Percentiles rank a stretch among this genome's conserved stretches.
These are phyloP conservation scores for Polyommatus icarus DNA, from an alignment of 2,888 invertebrate genomes.

Conservation along the genomic window DNA sequence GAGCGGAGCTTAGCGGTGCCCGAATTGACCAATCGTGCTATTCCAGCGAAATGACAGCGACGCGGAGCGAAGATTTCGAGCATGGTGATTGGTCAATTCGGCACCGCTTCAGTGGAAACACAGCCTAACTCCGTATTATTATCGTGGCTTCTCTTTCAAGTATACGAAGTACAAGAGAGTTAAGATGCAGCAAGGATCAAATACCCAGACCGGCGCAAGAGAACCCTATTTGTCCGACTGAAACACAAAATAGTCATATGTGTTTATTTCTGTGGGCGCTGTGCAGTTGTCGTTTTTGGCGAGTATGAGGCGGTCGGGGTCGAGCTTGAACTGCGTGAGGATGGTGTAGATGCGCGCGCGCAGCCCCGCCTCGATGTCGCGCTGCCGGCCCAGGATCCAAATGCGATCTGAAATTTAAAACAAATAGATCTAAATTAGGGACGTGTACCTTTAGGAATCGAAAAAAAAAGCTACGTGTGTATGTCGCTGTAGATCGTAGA, in stretches of 20 bases:
- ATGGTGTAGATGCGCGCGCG: conserved; percentile 84
- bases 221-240: background rate
- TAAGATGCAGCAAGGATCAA: background rate
- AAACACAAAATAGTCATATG: conserved; percentile 12
- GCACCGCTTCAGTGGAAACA: too few relatives aligned
- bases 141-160: too few relatives aligned
- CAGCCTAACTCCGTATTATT: too few relatives aligned
- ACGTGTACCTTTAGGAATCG: too few relatives aligned
- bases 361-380: conserved; percentile 83
- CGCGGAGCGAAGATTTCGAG: too few relatives aligned
- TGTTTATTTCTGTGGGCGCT: conserved; percentile 36
- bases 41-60: too few relatives aligned
- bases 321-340: conserved; percentile 80
- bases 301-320: conserved; percentile 85
- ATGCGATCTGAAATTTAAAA: conserved; percentile 80
- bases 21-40: too few relatives aligned
- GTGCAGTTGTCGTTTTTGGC: conserved; percentile 85
- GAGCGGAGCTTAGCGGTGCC: too few relatives aligned
- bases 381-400: conserved; percentile 85
- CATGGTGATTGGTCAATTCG: too few relatives aligned
- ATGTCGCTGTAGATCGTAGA: too few relatives aligned
- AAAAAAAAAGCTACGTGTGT: too few relatives aligned
- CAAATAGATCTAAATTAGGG: background rate
- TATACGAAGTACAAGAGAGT: background rate
- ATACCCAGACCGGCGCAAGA: background rate